phyloP scores from a whole-genome alignment of 2,797 vertebrate species.

The Crenuchus spilurus region DNA sequence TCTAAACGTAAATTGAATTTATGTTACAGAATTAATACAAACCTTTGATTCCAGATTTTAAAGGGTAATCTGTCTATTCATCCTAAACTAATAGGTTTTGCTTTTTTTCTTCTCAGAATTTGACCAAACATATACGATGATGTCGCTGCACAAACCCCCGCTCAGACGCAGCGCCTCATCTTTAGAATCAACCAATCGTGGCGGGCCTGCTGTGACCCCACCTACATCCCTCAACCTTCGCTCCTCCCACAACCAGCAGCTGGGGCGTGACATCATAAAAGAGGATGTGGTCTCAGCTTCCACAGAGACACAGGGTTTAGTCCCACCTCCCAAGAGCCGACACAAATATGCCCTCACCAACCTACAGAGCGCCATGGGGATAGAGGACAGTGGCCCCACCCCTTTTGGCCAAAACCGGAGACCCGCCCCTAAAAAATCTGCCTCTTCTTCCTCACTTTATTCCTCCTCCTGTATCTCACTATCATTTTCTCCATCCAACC shows the following conservation, averaged over 20 bases:
- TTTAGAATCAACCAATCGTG: slow-evolving; percentile 84
- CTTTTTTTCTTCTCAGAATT: slow-evolving; percentile 59
- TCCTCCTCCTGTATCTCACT: slow-evolving; percentile 81
- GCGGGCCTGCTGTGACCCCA: slow-evolving; percentile 76
- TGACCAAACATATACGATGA: slow-evolving; percentile 75
- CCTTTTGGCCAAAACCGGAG: slow-evolving; percentile 67
- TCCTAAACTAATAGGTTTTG: neutral
- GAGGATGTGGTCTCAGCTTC: slow-evolving; percentile 69
- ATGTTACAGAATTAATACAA: too few species aligned
- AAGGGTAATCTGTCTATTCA: too few species aligned
- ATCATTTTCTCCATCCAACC: slow-evolving; percentile 81
- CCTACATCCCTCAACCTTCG: slow-evolving; percentile 92
- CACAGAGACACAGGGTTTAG: slow-evolving; percentile 80
- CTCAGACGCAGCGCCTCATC: slow-evolving; percentile 82
- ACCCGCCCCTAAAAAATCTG: slow-evolving; percentile 78
- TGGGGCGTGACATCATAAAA: slow-evolving; percentile 85
- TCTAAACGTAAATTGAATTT: too few species aligned
- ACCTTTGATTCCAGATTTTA: too few species aligned
- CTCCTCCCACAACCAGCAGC: slow-evolving; percentile 92
- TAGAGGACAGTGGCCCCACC: slow-evolving; percentile 78
- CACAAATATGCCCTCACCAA: slow-evolving; percentile 91
- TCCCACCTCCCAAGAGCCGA: slow-evolving; percentile 89
- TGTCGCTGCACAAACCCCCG: slow-evolving; percentile 89
- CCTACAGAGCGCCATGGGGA: slow-evolving; percentile 89
- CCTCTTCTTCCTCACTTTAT: slow-evolving; percentile 80